Evolutionary conservation across 2,797 vertebrate genomes (phyloP), one percentile per base, ranked within the genome.

Genomic region (Bradypodion pumilum): DNA sequence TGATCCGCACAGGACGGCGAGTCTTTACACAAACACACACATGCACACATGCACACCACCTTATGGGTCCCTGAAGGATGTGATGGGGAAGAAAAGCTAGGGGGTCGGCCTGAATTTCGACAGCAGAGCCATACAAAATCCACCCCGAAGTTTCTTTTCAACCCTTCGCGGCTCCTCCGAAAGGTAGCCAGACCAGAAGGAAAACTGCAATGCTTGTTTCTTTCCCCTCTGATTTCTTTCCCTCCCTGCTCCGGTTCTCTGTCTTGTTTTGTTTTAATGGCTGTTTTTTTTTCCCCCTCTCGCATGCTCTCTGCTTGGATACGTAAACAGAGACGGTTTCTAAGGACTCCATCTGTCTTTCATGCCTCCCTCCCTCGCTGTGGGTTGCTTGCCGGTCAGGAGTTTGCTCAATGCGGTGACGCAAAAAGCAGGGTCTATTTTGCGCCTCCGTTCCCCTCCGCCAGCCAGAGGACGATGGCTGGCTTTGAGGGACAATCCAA

Each of bases 241-340:
- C 4, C 56, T 35, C 10, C 12, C 23, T 40, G 12, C 16, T 70
- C 42, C 21, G 23, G 19, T 8, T 6, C 9, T 66, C 8, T 66
- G 12, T 32, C 52, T 23, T 74, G 13, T 19, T 3, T 74, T 3
- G 29, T 60, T 44, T 78, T 5, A 80, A 85, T 56, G 35, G 49
- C 37, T 35, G 13, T 1, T 92, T 93, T 93, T 93, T 49, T 15
- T 46, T 13, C 13, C 37, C 94, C 92, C 94, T 91, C 92, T 90
- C 89, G 81, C 91, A 69, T 62, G 87, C 92, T 95, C 91, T 93
- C 95, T 96, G 95, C 96, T 82, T 95, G 92, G 95, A 87, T 91
- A 95, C 94, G 92, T 94, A 94, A 96, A 96, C 94, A 95, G 75
- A 84, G 73, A 69, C 49, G 40, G 87, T 91, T 93, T 90, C 93